Conservation (phyloP, 2,797 vertebrate species). For the Sciaenops ocellatus region DNA sequence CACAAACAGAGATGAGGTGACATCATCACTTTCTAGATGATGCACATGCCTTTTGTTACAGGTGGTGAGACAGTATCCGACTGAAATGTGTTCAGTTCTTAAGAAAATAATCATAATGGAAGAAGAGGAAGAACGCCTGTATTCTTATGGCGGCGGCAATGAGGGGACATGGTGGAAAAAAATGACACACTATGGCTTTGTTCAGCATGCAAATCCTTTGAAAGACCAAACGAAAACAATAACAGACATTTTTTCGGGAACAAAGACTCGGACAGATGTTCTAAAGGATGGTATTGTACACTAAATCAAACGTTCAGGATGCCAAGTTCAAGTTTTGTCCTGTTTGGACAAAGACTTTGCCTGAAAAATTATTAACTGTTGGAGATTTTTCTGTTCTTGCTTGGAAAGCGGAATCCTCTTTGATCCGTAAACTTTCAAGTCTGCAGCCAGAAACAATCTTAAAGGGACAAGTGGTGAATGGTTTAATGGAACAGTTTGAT, state of each 20-base stretch:
- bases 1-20: slow-evolving; percentile 10
- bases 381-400: not conserved
- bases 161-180: slow-evolving; percentile 29
- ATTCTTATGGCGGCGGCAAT: slow-evolving; percentile 44
- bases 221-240: slow-evolving; percentile 82
- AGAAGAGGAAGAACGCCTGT: slow-evolving; percentile 58
- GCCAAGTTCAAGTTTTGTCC: slow-evolving; percentile 63
- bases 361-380: not conserved
- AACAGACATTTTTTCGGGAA: slow-evolving; percentile 81
- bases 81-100: slow-evolving; percentile 32
- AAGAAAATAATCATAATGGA: slow-evolving; percentile 73
- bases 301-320: slow-evolving; percentile 77
- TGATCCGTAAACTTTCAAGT: not conserved
- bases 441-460: not conserved
- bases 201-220: slow-evolving; percentile 74
- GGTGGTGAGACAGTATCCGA: slow-evolving; percentile 24
- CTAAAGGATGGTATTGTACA: slow-evolving; percentile 74
- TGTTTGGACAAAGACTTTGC: slow-evolving; percentile 39
- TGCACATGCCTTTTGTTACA: slow-evolving; percentile 39
- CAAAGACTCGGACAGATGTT: slow-evolving; percentile 75
- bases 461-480: not conserved
- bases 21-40: slow-evolving; percentile 23
- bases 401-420: slow-evolving; percentile 25
- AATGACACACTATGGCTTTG: slow-evolving; percentile 58
- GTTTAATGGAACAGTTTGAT: not conserved